phyloP scores from a whole-genome alignment of 53 echinoderm and acorn worm genomes.

The Paracentrotus lividus region DNA sequence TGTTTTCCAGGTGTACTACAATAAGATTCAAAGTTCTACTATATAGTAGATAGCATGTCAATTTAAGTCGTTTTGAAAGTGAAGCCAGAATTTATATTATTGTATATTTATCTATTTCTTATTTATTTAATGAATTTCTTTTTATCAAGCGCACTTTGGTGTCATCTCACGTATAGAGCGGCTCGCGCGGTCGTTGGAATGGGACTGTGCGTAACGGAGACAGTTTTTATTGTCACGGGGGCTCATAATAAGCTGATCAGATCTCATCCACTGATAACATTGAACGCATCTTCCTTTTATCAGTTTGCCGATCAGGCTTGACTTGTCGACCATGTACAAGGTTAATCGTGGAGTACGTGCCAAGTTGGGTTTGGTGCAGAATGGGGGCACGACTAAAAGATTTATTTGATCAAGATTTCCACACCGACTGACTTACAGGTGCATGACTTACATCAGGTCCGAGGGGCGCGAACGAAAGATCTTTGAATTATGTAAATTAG shows the following conservation, averaged over 20 bases:
- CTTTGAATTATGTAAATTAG: not conserved
- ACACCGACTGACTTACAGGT: not conserved
- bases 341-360: conserved; percentile 15
- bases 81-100: not conserved
- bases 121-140: not conserved
- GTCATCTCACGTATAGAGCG: not conserved
- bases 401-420: conserved; percentile 8
- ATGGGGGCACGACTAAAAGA: not conserved
- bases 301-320: conserved; percentile 38
- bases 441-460: not conserved
- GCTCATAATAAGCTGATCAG: conserved; percentile 28
- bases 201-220: conserved; percentile 35
- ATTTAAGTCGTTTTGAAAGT: not conserved
- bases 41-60: not conserved
- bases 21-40: too few species aligned
- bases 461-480: not conserved
- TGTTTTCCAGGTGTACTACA: too few species aligned
- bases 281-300: conserved; percentile 32
- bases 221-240: not conserved
- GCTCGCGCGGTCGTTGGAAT: conserved; percentile 9
- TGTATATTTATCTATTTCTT: too few species aligned
- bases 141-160: not conserved
- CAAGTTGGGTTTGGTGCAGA: not conserved
- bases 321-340: conserved; percentile 8
- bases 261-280: conserved; percentile 26